Base-by-base conservation (phyloP, 64 coral and sea anemone genomes). In the Acropora tenuis region DNA sequence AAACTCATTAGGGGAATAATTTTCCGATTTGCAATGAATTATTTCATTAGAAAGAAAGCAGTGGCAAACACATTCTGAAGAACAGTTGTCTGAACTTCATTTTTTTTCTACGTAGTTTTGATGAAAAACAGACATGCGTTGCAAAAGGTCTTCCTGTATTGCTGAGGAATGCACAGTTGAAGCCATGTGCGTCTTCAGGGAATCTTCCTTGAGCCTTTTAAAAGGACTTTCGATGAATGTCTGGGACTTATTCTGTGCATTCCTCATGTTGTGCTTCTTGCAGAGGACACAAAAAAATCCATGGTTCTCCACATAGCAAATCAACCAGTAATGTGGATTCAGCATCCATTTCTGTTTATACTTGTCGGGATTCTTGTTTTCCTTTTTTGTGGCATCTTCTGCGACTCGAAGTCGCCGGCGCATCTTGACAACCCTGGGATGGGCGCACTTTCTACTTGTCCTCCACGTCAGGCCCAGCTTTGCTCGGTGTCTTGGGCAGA, bases 1-100 rank as follows among this genome's bases (percentile, higher is more conserved):
- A 88, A 88, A 74, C 57, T 77, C 15, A 76, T 57, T 50, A 88
- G 18, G 75, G 86, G 72, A 13, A 88, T 88, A 12, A 88, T 57
- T 63, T 88, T 88, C 20, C 73, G 50, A 88, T 88, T 88, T 18
- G 86, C 52, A 80, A 58, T 59, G 78, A 80, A 80, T 80, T 80
- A 8, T 63, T 63, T 63, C 60, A 63, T 63, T 63, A 63, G 60
- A 63, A 63, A 63, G 60, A 63, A 63, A 16, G 78, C 78, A 80
- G 78, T 80, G 40, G 78, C 50, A 80, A 80, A 80, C 78, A 80
- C 78, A 80, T 80, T 80, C 30, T 80, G 50, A 80, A 80, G 78
- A 80, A 80, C 78, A 49, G 48, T 80, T 49, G 78, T 80, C 49
- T 80, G 78, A 80, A 80, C 52, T 80, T 80, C 78, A 59, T 80